Base-by-base conservation (phyloP, 1,140 invertebrate genomes). In the Tetramorium parvispinum region DNA sequence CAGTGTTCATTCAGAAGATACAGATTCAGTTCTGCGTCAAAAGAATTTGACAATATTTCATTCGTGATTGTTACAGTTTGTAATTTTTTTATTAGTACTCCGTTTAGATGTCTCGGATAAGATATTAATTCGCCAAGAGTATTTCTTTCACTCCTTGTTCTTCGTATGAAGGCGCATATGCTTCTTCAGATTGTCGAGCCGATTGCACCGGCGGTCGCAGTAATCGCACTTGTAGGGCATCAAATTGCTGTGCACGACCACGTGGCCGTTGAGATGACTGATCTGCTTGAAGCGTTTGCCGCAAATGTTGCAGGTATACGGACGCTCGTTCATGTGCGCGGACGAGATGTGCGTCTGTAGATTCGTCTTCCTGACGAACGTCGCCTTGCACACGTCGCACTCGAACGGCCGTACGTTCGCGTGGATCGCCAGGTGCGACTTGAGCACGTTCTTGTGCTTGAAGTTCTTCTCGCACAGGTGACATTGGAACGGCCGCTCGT, bases 401-500 rank as follows among this genome's bases (percentile, higher is more conserved):
- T 93, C 93, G 63, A 93, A 94, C 1, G 93, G 93, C 24, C 93
- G 73, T 0, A 94, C 87, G 40, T 94, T 94, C 2, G 93, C 94
- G 46, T 95, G 94, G 27, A 94, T 93, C 3, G 91, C 91, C 24
- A 93, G 40, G 53, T 95, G 94, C 27, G 90, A 91, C 18, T 93
- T 94, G 2, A 94, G 86, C 2, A 93, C 92, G 21, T 93, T 93
- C 13, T 93, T 94, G 27, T 95, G 94, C 43, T 95, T 95, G 61
- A 96, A 96, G 21, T 94, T 94, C 79, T 95, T 94, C 11, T 95
- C 95, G 87, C 96, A 96, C 5, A 96, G 87, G 78, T 95, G 96
- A 94, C 97, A 97, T 55, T 96, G 96, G 89, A 97, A 97, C 0
- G 97, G 97, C 73, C 97, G 95, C 88, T 97, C 97, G 2, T 97